These are phyloP conservation scores for Alviniconcha strummeri DNA, from an alignment of 2,888 invertebrate species.

Conservation along the genomic window DNA sequence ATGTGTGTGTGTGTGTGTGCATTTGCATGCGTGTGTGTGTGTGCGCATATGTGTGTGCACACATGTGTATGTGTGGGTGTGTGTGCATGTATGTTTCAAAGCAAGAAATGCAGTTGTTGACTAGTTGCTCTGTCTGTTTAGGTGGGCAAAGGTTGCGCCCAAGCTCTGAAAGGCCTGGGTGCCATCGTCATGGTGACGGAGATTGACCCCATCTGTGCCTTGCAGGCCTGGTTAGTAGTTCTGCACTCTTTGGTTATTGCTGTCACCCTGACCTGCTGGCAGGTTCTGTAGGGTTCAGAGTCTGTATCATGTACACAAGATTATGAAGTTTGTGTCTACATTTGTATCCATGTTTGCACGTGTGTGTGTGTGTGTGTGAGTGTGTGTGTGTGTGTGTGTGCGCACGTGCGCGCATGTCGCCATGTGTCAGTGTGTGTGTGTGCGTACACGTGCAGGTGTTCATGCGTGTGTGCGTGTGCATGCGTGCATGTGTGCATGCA, in stretches of 20 bases:
- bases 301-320: too few relatives aligned
- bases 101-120: too few relatives aligned
- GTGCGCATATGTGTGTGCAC: not conserved
- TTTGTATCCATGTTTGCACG: not conserved
- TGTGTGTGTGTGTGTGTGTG: not conserved
- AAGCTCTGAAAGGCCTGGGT: constrained; percentile 94
- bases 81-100: not conserved
- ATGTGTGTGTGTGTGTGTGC: too few relatives aligned
- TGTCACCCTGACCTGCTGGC: too few relatives aligned
- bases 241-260: not conserved
- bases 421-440: not conserved
- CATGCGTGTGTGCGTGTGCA: not conserved
- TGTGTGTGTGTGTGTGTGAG: not conserved
- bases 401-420: too few relatives aligned
- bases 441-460: not conserved
- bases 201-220: constrained; percentile 97
- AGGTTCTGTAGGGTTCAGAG: too few relatives aligned
- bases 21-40: not conserved
- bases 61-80: not conserved
- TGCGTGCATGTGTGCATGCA: not conserved
- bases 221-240: constrained; percentile 87
- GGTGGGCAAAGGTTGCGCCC: constrained; percentile 95
- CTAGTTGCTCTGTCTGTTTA: constrained; percentile 35
- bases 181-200: constrained; percentile 95
- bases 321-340: not conserved